phyloP scores from a whole-genome alignment of 2,113 vertebrate genomes.

The Centropus bengalensis region DNA sequence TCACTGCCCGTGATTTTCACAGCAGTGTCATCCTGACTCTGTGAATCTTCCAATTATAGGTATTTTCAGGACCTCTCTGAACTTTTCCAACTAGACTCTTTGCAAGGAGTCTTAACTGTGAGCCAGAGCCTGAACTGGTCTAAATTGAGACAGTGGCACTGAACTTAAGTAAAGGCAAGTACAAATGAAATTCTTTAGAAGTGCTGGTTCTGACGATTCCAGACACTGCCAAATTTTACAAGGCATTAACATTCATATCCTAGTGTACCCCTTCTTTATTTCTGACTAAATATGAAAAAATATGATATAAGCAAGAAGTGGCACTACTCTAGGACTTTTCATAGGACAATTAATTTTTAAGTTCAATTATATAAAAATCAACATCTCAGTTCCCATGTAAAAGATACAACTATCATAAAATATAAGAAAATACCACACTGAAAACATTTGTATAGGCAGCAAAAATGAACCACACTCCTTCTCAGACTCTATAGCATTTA shows the following conservation, averaged over 20 bases:
- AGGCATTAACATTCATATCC: neutral
- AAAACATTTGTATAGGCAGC: neutral
- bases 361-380: neutral
- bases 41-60: conserved; percentile 10
- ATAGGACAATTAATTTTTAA: neutral
- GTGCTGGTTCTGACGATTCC: neutral
- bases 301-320: neutral
- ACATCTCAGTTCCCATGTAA: neutral
- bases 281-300: neutral
- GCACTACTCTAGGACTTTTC: neutral
- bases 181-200: neutral
- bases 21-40: neutral
- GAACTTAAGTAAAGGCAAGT: conserved; percentile 17
- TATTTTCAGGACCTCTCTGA: conserved; percentile 30
- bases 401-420: neutral
- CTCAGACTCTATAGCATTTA: neutral
- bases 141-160: conserved; percentile 10
- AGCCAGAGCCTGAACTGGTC: neutral
- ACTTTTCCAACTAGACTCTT: conserved; percentile 1
- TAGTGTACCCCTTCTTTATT: neutral
- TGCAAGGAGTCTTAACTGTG: conserved; percentile 30
- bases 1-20: conserved; percentile 51
- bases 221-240: neutral
- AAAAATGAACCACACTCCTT: neutral
- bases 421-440: neutral